Conservation (phyloP, 2,888 invertebrate species). For the Luperina testacea region DNA sequence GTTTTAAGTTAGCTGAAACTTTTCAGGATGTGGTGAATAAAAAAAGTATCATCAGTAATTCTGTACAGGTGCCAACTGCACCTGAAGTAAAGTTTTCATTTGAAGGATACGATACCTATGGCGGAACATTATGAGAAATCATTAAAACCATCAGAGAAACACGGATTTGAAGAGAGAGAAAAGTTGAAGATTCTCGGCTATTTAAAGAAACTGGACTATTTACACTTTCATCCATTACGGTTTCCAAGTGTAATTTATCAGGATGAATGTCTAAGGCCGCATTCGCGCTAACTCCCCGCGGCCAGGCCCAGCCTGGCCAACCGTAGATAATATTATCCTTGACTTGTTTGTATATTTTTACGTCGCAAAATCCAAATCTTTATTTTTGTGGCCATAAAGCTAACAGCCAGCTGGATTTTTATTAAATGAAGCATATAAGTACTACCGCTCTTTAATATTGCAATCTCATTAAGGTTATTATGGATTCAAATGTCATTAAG, state of each 20-base stretch:
- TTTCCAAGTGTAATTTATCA: slow-evolving; percentile 38
- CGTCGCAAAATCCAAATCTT: slow-evolving; percentile 55
- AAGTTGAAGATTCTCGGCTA: background rate
- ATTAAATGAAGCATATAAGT: background rate
- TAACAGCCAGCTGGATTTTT: slow-evolving; percentile 2
- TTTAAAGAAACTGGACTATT: slow-evolving; percentile 16
- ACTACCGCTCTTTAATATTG: slow-evolving; percentile 19
- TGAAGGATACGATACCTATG: no score
- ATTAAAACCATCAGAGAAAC: background rate
- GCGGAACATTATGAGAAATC: no score
- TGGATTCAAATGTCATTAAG: slow-evolving; percentile 32
- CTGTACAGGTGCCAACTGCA: background rate
- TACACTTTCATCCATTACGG: slow-evolving; percentile 5
- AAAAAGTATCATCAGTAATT: background rate
- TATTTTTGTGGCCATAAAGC: slow-evolving; percentile 52
- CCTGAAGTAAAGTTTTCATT: background rate
- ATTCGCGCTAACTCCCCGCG: slow-evolving; percentile 50
- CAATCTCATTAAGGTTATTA: slow-evolving; percentile 10
- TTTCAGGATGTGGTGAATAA: background rate
- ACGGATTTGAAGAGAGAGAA: background rate
- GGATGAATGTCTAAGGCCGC: slow-evolving; percentile 36
- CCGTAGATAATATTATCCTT: slow-evolving; percentile 67
- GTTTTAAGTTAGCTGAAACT: background rate
- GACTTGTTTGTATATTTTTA: slow-evolving; percentile 67
- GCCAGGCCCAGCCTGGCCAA: slow-evolving; percentile 54